A percentile compares a stretch with the other conserved stretches of the same genome.
These are phyloP conservation scores for Amblyopsis hoosieri DNA, from an alignment of 2,797 vertebrate species.

Conservation along the genomic window DNA sequence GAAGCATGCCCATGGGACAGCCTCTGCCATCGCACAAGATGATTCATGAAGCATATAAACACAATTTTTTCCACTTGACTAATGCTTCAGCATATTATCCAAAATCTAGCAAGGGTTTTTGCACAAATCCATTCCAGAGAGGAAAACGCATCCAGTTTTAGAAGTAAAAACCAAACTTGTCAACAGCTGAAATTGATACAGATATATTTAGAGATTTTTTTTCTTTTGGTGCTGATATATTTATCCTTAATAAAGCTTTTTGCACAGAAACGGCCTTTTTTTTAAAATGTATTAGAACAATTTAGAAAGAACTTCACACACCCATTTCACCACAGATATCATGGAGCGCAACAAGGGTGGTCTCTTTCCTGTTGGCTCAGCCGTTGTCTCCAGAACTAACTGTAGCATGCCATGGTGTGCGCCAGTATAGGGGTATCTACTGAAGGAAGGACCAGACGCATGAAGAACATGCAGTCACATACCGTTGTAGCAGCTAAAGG, in stretches of 20 bases:
- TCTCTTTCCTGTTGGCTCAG: neutral
- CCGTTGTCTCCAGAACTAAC: neutral
- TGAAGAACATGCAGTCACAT: slow-evolving; percentile 19
- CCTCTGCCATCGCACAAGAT: slow-evolving; percentile 60
- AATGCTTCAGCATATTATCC: slow-evolving; percentile 32
- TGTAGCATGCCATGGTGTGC: neutral
- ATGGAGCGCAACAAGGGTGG: neutral
- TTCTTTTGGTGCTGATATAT: neutral
- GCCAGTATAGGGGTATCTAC: slow-evolving; percentile 9
- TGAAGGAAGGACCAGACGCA: slow-evolving; percentile 28
- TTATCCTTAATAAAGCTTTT: too few species aligned
- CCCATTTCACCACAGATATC: slow-evolving; percentile 2
- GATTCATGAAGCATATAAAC: slow-evolving; percentile 58
- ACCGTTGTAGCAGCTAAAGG: slow-evolving; percentile 33
- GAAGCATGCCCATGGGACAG: slow-evolving; percentile 44
- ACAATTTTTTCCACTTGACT: slow-evolving; percentile 57
- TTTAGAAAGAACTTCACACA: neutral
- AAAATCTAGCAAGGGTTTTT: slow-evolving; percentile 25
- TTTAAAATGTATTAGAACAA: too few species aligned
- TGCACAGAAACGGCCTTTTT: too few species aligned
- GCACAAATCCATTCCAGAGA: slow-evolving; percentile 32
- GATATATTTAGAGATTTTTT: slow-evolving; percentile 1
- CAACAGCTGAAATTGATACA: slow-evolving; percentile 10
- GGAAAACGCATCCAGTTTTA: slow-evolving; percentile 38
- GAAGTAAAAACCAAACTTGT: slow-evolving; percentile 17